A percentile compares a stretch with the other conserved stretches of the same genome.
phyloP scores from a whole-genome alignment of 2,888 invertebrate species.

The Pristionchus japonicus region DNA sequence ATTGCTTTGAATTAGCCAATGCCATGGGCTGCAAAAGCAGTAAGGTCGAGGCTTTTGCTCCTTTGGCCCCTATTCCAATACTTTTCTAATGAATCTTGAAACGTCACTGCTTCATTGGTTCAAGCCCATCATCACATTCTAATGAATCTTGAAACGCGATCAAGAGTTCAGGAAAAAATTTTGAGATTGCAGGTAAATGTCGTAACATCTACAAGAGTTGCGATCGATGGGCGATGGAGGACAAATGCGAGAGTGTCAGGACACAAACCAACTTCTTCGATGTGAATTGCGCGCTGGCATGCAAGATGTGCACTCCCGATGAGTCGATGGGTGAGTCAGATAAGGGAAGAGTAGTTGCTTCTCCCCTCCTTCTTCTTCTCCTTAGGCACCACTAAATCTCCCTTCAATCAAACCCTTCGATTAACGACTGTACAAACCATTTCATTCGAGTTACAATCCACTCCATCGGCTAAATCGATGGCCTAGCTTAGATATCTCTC shows the following conservation, averaged over 20 bases:
- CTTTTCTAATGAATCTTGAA: not conserved
- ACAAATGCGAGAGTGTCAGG: conserved; percentile 71
- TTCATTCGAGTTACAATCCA: not conserved
- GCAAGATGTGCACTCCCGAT: conserved; percentile 73
- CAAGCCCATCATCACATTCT: not conserved
- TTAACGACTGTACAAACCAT: not conserved
- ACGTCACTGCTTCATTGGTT: not conserved
- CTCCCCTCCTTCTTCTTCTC: not conserved
- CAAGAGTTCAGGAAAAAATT: too few species aligned
- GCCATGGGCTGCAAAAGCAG: not conserved
- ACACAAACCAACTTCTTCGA: conserved; percentile 75
- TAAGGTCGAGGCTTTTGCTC: not conserved
- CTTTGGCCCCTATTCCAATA: too few species aligned
- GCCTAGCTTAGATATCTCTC: not conserved
- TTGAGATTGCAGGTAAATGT: conserved; percentile 71
- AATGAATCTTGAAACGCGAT: not conserved
- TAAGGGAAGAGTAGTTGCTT: not conserved
- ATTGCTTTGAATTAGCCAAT: not conserved
- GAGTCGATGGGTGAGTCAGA: conserved; percentile 56
- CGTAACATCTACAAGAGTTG: conserved; percentile 75
- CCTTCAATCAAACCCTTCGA: not conserved
- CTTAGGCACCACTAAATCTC: not conserved
- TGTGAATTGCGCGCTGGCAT: conserved; percentile 74
- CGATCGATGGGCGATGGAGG: conserved; percentile 74
- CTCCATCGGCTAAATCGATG: not conserved